phyloP scores from a whole-genome alignment of 2,113 vertebrate species.

The Heteronetta atricapilla region DNA sequence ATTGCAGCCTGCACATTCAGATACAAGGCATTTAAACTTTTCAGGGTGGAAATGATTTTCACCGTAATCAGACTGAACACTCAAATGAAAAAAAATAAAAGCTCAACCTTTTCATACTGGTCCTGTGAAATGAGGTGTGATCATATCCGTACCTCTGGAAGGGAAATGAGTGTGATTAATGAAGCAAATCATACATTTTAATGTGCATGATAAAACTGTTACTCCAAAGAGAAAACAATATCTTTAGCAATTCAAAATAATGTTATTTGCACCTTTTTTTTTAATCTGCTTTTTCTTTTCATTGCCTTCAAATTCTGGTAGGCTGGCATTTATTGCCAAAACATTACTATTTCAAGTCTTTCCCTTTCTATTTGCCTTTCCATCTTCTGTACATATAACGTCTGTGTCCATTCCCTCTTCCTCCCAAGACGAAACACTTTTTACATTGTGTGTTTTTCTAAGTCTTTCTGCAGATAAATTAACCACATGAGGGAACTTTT shows the following conservation, averaged over 20 bases:
- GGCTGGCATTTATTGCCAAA: constrained; percentile 27
- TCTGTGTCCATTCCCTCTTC: not conserved
- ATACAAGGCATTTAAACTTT: constrained; percentile 36
- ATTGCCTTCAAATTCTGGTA: constrained; percentile 8
- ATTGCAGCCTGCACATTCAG: constrained; percentile 1
- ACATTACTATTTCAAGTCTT: constrained; percentile 1
- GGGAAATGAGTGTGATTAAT: constrained; percentile 75
- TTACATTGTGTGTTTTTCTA: not conserved
- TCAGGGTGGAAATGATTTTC: constrained; percentile 34
- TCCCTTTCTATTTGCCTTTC: constrained; percentile 32
- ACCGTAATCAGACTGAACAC: constrained; percentile 30
- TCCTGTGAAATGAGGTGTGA: constrained; percentile 53
- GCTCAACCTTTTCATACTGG: constrained; percentile 32
- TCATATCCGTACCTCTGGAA: constrained; percentile 41
- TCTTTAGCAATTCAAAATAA: constrained; percentile 61
- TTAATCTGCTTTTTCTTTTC: constrained; percentile 48
- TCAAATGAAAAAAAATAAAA: constrained; percentile 50
- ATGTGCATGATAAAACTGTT: constrained; percentile 61
- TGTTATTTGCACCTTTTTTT: constrained; percentile 43
- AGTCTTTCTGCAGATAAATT: not conserved
- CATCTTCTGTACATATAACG: constrained; percentile 1
- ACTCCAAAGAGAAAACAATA: constrained; percentile 66
- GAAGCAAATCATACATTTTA: constrained; percentile 74
- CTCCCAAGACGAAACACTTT: not conserved
- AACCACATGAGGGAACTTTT: not conserved